Conservation (phyloP, 2,888 invertebrate genomes). For the Sinelater perroti region DNA sequence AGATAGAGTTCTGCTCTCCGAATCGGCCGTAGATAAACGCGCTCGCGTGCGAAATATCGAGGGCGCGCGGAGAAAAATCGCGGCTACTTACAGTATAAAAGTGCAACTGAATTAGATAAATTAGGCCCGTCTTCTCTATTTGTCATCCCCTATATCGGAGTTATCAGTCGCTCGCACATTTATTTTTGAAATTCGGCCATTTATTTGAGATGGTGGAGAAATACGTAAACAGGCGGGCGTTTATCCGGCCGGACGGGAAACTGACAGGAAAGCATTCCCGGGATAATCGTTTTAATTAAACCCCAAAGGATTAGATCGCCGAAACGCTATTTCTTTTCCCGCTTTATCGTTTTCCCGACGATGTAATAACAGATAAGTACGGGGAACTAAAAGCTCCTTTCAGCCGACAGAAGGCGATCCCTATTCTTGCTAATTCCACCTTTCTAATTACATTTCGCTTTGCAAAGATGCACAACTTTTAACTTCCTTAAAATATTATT, state of each 20-base stretch:
- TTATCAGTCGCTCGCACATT: constrained; percentile 16
- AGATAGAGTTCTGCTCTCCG: background rate
- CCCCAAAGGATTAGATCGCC: constrained; percentile 34
- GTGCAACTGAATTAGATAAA: constrained; percentile 25
- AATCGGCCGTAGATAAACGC: constrained; percentile 1
- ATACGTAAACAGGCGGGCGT: constrained; percentile 14
- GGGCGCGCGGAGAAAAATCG: constrained; percentile 7
- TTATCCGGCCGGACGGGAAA: constrained; percentile 17
- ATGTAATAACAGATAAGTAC: constrained; percentile 36
- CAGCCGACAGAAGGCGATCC: constrained; percentile 24
- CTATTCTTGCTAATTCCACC: constrained; percentile 13
- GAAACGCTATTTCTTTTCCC: constrained; percentile 30
- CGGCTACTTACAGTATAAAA: constrained; percentile 11
- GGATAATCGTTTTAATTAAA: constrained; percentile 37
- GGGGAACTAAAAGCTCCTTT: constrained; percentile 32
- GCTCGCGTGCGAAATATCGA: background rate
- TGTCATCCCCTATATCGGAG: constrained; percentile 16
- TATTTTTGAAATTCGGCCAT: constrained; percentile 21
- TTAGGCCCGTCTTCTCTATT: constrained; percentile 19
- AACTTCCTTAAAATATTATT: background rate
- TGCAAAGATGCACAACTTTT: background rate
- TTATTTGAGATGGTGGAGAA: constrained; percentile 12
- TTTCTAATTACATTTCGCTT: constrained; percentile 13
- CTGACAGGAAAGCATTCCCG: constrained; percentile 19
- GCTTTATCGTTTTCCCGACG: constrained; percentile 35